Conservation (phyloP, 2,797 vertebrate species). For the Enteromius unitaeniatus region DNA sequence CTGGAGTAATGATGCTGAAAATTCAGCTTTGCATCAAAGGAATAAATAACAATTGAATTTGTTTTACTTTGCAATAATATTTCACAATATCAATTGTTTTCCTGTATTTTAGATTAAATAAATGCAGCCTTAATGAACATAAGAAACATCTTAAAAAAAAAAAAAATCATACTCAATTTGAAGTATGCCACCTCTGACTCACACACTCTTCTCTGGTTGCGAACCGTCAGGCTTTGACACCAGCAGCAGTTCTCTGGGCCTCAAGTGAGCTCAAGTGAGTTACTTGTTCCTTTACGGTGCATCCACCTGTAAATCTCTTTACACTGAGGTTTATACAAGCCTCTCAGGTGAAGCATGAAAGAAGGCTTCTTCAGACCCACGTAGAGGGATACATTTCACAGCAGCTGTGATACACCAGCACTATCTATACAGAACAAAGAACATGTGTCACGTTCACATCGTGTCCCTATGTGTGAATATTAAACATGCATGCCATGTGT, state of each 20-base stretch:
- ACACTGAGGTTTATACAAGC: background rate
- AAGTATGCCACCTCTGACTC: background rate
- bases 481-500: constrained; percentile 35
- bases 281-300: constrained; percentile 11
- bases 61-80: too few relatives aligned
- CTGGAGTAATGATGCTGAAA: too few relatives aligned
- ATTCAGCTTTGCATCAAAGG: too few relatives aligned
- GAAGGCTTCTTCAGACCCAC: background rate
- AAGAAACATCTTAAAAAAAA: too few relatives aligned
- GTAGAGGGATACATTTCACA: background rate
- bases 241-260: background rate
- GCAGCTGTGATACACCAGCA: background rate
- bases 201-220: background rate
- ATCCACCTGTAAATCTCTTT: constrained; percentile 27
- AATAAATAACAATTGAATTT: too few relatives aligned
- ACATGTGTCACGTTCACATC: background rate
- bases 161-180: background rate
- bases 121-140: too few relatives aligned
- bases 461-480: background rate
- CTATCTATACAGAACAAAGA: constrained; percentile 1
- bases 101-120: too few relatives aligned
- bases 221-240: background rate
- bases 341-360: constrained; percentile 33
- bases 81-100: too few relatives aligned
- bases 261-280: constrained; percentile 13